These are phyloP conservation scores for Chlorodrepanis virens DNA, from an alignment of 2,113 vertebrate species.

Conservation along the genomic window DNA sequence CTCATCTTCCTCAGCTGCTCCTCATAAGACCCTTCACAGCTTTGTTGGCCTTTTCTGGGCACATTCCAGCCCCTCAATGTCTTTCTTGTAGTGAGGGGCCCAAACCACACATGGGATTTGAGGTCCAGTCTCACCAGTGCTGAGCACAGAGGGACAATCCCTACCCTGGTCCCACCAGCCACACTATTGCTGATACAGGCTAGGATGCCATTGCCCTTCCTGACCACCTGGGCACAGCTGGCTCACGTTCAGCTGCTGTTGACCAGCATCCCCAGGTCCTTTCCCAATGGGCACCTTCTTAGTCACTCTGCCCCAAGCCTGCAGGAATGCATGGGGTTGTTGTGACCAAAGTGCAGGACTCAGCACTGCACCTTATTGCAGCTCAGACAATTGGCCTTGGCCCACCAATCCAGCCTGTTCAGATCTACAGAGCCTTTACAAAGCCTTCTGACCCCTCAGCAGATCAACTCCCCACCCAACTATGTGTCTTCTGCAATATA, in stretches of 20 bases:
- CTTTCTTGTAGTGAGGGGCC: not conserved
- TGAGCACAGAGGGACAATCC: not conserved
- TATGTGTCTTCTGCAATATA: not conserved
- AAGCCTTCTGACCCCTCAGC: not conserved
- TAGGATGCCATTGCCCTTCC: not conserved
- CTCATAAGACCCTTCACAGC: not conserved
- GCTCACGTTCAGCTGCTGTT: not conserved
- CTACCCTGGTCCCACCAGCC: not conserved
- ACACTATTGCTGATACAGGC: not conserved
- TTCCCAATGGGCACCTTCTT: not conserved
- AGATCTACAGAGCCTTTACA: not conserved
- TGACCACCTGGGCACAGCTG: not conserved
- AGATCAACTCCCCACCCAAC: not conserved
- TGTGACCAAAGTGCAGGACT: not conserved
- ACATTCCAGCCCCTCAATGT: rapidly evolving
- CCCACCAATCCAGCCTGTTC: not conserved
- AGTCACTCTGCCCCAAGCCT: not conserved
- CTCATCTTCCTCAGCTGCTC: not conserved
- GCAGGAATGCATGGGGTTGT: rapidly evolving
- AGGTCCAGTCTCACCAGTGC: not conserved
- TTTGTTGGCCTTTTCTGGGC: not conserved
- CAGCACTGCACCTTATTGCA: not conserved
- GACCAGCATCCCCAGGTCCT: not conserved
- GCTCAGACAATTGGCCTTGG: not conserved
- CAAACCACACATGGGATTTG: not conserved